These are phyloP conservation scores for Drosophila sturtevanti DNA, from an alignment of 1,140 invertebrate genomes.

Conservation along the genomic window DNA sequence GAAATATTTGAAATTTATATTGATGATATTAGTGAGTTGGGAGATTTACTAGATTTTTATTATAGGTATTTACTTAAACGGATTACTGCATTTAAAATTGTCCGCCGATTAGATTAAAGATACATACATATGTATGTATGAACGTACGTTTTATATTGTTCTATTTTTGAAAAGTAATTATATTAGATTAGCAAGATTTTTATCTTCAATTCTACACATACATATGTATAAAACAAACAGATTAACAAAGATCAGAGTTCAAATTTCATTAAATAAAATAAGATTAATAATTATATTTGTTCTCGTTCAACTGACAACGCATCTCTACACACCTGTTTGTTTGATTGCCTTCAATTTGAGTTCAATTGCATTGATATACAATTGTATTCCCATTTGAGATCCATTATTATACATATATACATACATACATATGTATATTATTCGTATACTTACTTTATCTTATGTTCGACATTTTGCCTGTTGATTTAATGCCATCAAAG, in stretches of 20 bases:
- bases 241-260: background rate
- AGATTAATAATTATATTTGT: background rate
- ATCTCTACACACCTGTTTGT: background rate
- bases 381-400: background rate
- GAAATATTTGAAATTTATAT: background rate
- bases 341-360: background rate
- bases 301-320: background rate
- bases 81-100: background rate
- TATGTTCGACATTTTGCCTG: background rate
- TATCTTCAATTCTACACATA: background rate
- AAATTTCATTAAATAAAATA: background rate
- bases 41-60: too few species aligned
- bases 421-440: too few species aligned
- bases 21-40: background rate
- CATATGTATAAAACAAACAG: background rate
- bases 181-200: background rate
- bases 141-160: background rate
- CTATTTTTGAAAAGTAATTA: background rate
- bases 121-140: background rate
- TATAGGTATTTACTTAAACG: background rate
- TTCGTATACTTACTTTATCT: background rate
- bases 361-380: background rate
- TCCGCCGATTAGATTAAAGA: background rate
- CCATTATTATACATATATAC: background rate
- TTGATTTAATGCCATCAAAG: slow-evolving; percentile 11